These are phyloP conservation scores for Furcula furcula DNA, from an alignment of 2,888 invertebrate species.

Conservation along the genomic window DNA sequence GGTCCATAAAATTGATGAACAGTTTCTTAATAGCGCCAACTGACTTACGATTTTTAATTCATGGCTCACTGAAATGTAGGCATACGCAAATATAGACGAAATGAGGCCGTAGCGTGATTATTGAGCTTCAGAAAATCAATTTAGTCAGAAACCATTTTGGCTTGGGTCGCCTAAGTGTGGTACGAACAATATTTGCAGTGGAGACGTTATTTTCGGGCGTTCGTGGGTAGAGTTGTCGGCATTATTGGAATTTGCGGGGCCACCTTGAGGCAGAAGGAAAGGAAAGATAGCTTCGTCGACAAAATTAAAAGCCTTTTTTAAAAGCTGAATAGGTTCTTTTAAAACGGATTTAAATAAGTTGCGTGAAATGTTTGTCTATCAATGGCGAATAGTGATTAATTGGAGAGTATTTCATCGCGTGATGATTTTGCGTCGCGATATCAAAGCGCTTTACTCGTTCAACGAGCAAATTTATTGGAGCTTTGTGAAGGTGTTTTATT, in stretches of 20 bases:
- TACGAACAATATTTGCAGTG: conserved; percentile 62
- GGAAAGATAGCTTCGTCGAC: conserved; percentile 19
- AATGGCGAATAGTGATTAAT: conserved; percentile 49
- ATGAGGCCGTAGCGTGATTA: conserved; percentile 31
- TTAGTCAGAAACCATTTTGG: conserved; percentile 55
- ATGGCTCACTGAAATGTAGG: conserved; percentile 28
- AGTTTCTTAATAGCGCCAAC: conserved; percentile 64
- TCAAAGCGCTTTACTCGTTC: conserved; percentile 46
- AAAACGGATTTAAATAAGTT: background rate
- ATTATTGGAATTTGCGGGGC: conserved; percentile 57
- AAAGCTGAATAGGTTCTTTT: background rate
- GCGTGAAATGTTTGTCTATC: conserved; percentile 29
- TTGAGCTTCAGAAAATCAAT: conserved; percentile 45
- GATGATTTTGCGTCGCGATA: conserved; percentile 47
- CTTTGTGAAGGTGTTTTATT: conserved; percentile 38
- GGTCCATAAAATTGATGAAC: conserved; percentile 76
- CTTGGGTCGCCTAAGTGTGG: conserved; percentile 46
- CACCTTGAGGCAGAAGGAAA: conserved; percentile 31
- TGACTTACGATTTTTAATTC: conserved; percentile 43
- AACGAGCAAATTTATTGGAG: conserved; percentile 43
- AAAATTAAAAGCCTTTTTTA: conserved; percentile 18
- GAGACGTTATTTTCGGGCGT: conserved; percentile 52
- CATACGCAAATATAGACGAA: conserved; percentile 19
- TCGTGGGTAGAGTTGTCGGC: conserved; percentile 46
- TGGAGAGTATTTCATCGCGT: conserved; percentile 48